These are phyloP conservation scores for Megalops cyprinoides DNA, from an alignment of 2,797 vertebrate species.

Conservation along the genomic window DNA sequence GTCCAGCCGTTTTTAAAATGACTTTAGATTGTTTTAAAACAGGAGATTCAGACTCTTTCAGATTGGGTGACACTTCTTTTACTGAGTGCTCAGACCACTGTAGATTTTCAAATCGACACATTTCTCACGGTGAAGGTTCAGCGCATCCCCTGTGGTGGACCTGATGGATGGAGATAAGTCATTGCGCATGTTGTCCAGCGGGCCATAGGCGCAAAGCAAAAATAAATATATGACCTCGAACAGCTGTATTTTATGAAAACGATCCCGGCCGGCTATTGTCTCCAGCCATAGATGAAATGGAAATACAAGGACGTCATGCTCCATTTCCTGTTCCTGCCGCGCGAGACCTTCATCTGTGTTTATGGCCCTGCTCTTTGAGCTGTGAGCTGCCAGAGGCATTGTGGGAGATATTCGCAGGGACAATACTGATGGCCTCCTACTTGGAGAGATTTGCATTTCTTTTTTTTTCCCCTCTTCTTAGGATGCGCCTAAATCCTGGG, in stretches of 20 bases:
- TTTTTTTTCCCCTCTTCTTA: neutral
- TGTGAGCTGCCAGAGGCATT: neutral
- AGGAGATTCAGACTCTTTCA: neutral
- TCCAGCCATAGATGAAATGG: neutral
- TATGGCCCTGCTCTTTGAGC: neutral
- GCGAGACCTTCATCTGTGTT: constrained; percentile 1
- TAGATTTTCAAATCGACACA: too few species aligned
- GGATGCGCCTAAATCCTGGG: neutral
- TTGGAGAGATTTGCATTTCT: neutral
- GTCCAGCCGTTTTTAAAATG: neutral
- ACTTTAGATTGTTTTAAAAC: neutral
- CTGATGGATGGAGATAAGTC: neutral
- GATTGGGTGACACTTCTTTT: neutral
- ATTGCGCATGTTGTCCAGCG: neutral
- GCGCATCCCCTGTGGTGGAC: neutral
- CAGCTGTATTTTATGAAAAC: neutral
- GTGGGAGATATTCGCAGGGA: neutral
- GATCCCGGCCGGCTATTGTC: neutral
- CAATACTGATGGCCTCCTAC: neutral
- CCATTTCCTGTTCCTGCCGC: neutral
- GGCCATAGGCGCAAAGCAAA: neutral
- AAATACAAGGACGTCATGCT: constrained; percentile 7
- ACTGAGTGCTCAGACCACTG: neutral
- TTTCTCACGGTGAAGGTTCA: neutral
- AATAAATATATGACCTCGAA: constrained; percentile 15